These are phyloP conservation scores for Amniataba percoides DNA, from an alignment of 2,797 vertebrate genomes.

Conservation along the genomic window DNA sequence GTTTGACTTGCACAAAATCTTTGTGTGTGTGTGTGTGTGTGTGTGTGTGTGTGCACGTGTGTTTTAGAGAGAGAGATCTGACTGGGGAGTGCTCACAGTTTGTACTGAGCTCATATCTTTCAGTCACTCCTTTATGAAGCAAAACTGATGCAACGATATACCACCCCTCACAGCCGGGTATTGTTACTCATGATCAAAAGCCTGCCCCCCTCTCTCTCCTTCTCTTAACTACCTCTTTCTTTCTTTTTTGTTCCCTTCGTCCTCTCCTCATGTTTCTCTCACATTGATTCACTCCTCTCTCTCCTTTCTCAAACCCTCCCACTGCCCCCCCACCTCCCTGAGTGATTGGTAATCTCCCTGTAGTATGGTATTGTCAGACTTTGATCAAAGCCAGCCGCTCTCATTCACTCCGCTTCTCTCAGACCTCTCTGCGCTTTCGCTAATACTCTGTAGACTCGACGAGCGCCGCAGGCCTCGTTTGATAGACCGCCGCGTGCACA, in stretches of 20 bases:
- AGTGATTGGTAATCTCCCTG: conserved; percentile 65
- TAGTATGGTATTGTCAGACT: conserved; percentile 67
- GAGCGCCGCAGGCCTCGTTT: conserved; percentile 54
- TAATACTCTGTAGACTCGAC: conserved; percentile 66
- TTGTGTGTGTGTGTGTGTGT: background rate
- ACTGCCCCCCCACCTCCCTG: conserved; percentile 31
- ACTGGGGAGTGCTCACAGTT: conserved; percentile 47
- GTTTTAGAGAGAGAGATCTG: background rate
- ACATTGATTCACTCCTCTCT: conserved; percentile 57
- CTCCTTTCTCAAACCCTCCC: conserved; percentile 32
- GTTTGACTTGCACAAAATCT: conserved; percentile 37
- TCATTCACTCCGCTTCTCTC: conserved; percentile 57
- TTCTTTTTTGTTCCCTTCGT: conserved; percentile 7
- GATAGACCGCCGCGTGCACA: conserved; percentile 30
- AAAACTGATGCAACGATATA: conserved; percentile 71
- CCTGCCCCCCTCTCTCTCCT: conserved; percentile 46
- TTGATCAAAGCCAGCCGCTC: conserved; percentile 70
- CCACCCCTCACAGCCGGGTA: conserved; percentile 44
- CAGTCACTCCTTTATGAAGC: conserved; percentile 64
- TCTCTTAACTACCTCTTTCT: conserved; percentile 57
- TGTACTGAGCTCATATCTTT: conserved; percentile 59
- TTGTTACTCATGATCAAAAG: conserved; percentile 73
- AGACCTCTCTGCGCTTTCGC: conserved; percentile 40
- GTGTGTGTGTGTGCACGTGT: conserved; percentile 8
- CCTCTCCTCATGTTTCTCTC: conserved; percentile 32